Conservation (phyloP, 2,888 invertebrate genomes). For the Amblyjoppa fuscipennis region DNA sequence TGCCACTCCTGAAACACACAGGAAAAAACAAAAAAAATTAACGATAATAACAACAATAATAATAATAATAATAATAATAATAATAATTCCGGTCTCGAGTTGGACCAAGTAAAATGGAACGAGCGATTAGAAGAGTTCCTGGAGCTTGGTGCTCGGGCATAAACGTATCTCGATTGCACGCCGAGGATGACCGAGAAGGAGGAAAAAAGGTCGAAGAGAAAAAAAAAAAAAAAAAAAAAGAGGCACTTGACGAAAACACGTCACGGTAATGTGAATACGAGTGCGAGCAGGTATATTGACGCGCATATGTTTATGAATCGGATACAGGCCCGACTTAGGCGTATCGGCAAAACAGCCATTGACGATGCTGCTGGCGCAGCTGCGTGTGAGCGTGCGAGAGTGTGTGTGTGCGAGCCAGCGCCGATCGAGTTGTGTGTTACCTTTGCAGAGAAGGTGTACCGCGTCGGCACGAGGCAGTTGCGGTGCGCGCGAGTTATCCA, state of each 20-base stretch:
- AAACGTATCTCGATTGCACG: neutral
- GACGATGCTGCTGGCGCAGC: constrained; percentile 1
- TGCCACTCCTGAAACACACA: constrained; percentile 80
- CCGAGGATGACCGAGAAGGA: neutral
- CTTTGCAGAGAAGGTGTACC: constrained; percentile 47
- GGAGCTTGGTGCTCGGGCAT: too few relatives aligned
- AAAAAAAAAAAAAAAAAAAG: neutral
- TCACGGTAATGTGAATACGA: constrained; percentile 44
- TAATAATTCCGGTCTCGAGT: neutral
- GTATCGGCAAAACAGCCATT: constrained; percentile 1
- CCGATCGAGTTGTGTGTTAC: constrained; percentile 41
- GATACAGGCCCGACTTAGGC: constrained; percentile 20
- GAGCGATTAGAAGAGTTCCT: too few relatives aligned
- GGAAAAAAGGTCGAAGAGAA: neutral
- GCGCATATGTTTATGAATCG: constrained; percentile 37
- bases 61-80: neutral
- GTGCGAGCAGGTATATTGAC: constrained; percentile 35
- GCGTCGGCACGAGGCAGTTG: constrained; percentile 44
- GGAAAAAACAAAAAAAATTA: constrained; percentile 54
- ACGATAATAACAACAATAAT: constrained; percentile 3
- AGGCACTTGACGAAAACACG: constrained; percentile 13
- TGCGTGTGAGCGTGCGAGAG: neutral
- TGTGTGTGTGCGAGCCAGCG: neutral
- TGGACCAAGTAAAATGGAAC: too few relatives aligned
- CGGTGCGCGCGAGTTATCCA: constrained; percentile 60